Conservation (phyloP, 2,113 vertebrate species). For the Pteropus alecto region DNA sequence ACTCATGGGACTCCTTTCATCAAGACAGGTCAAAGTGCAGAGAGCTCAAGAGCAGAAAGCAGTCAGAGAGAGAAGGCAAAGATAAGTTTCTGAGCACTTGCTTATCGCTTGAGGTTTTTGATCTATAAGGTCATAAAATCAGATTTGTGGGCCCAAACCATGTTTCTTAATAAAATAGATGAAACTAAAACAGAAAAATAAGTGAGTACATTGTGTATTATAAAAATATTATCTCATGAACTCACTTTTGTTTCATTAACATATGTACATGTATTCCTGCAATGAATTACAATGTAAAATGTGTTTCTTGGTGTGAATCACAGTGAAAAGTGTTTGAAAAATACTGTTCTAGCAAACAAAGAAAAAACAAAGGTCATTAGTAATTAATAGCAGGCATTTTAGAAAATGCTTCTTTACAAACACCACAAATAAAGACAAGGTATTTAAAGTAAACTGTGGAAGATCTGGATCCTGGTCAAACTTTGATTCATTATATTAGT, state of each 20-base stretch:
- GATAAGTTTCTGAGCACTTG: background rate
- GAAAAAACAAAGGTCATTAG: background rate
- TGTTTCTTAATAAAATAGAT: background rate
- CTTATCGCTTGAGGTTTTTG: background rate
- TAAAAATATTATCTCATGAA: background rate
- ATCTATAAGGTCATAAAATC: background rate
- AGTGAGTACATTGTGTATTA: background rate
- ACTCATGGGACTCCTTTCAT: background rate
- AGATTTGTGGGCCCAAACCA: background rate
- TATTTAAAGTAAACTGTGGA: background rate
- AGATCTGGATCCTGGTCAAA: slow-evolving; percentile 61
- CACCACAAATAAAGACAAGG: background rate
- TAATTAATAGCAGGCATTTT: background rate
- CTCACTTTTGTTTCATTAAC: background rate
- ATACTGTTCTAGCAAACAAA: background rate
- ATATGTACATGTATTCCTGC: background rate
- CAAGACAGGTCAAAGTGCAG: background rate
- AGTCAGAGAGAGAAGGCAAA: background rate
- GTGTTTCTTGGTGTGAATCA: background rate
- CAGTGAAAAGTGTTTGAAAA: slow-evolving; percentile 17
- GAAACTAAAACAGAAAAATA: background rate
- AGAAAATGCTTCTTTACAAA: background rate
- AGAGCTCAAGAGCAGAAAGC: background rate
- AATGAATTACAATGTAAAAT: background rate
- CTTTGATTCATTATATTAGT: slow-evolving; percentile 88